Conservation (phyloP, 2,797 vertebrate species). For the Euthynnus affinis region DNA sequence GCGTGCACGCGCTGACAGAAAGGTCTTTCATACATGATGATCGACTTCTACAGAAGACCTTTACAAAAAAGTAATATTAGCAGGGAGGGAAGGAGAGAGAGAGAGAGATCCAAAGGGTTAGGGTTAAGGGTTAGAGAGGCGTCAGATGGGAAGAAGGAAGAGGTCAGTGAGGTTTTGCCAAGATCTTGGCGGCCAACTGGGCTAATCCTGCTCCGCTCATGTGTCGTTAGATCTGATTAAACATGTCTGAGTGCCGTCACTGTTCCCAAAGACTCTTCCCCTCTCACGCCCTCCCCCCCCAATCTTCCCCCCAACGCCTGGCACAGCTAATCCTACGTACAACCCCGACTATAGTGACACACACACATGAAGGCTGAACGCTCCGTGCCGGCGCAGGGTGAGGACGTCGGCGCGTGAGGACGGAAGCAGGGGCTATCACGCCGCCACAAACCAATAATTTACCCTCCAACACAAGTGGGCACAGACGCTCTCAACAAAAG, state of each 20-base stretch:
- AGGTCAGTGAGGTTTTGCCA: constrained; percentile 30
- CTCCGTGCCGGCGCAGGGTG: background rate
- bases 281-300: too few relatives aligned
- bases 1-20: background rate
- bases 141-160: constrained; percentile 14
- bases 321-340: constrained; percentile 35
- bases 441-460: background rate
- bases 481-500: background rate
- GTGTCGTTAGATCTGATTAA: constrained; percentile 78
- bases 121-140: constrained; percentile 15
- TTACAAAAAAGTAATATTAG: background rate
- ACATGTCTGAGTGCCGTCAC: constrained; percentile 65
- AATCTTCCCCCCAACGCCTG: constrained; percentile 44
- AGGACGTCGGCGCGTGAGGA: constrained; percentile 7
- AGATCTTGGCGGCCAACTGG: constrained; percentile 74
- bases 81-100: background rate
- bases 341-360: constrained; percentile 27
- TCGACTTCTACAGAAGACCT: background rate
- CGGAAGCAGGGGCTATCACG: background rate
- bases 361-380: constrained; percentile 15
- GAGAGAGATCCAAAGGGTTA: background rate
- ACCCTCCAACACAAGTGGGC: constrained; percentile 20
- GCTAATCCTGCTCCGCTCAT: constrained; percentile 72
- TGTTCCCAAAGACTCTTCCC: constrained; percentile 69
- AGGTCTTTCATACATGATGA: background rate